Evolutionary conservation across 1,140 invertebrate species (phyloP).

Genomic region (Drosophila parvula): DNA sequence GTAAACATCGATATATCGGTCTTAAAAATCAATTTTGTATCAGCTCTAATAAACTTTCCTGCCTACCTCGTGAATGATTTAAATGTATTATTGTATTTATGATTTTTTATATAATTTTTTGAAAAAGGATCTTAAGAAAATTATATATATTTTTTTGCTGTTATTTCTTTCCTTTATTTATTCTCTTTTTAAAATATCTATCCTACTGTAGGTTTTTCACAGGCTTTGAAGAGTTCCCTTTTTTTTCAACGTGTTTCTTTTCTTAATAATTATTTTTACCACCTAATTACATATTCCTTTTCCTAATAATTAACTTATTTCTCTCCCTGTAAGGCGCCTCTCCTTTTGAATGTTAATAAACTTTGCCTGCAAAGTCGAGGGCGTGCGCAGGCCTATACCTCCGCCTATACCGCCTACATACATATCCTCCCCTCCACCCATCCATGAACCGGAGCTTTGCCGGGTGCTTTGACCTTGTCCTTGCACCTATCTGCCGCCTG

Average conservation of each 20-base stretch:
- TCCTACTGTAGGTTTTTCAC: no score
- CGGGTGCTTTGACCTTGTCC: slow-evolving; percentile 81
- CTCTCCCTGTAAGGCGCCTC: slow-evolving; percentile 13
- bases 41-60: no score
- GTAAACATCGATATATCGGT: no score
- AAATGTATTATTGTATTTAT: neutral
- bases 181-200: no score
- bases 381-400: slow-evolving; percentile 51
- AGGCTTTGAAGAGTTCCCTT: no score
- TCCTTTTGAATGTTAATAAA: slow-evolving; percentile 75
- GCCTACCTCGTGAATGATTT: no score
- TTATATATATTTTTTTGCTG: no score
- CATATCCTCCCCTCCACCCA: neutral
- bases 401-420: neutral
- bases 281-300: neutral
- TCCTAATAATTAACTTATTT: neutral
- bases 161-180: no score
- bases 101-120: neutral
- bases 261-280: slow-evolving; percentile 2
- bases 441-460: slow-evolving; percentile 33
- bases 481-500: slow-evolving; percentile 38
- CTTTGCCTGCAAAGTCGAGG: slow-evolving; percentile 43
- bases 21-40: no score
- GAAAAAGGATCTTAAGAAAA: neutral
- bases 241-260: no score